Evolutionary conservation across 2,113 vertebrate genomes (phyloP).

Genomic region (Hippocampus comes): DNA sequence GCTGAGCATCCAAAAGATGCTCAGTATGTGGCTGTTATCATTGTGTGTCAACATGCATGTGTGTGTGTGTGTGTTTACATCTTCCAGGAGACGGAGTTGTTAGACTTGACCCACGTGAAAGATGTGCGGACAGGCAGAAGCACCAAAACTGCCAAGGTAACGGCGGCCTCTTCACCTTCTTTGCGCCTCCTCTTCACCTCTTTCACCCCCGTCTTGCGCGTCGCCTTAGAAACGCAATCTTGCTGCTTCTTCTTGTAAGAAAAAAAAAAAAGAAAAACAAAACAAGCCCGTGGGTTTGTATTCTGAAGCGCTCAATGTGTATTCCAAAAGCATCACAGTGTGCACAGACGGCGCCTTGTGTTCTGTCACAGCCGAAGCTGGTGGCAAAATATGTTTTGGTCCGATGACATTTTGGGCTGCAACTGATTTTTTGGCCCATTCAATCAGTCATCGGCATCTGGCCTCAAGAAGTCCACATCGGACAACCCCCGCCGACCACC

Average conservation of each 20-base stretch:
- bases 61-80: slow-evolving; percentile 10
- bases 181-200: not conserved
- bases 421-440: too few species aligned
- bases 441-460: too few species aligned
- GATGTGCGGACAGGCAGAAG: slow-evolving; percentile 75
- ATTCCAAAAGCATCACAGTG: not conserved
- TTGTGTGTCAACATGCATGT: slow-evolving; percentile 14
- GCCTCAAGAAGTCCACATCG: too few species aligned
- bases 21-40: slow-evolving; percentile 4
- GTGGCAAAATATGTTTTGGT: too few species aligned
- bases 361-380: not conserved
- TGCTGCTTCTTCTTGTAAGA: not conserved
- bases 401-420: too few species aligned
- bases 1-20: not conserved
- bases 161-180: not conserved
- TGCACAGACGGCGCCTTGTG: not conserved
- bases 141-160: slow-evolving; percentile 76
- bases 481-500: too few species aligned
- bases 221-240: not conserved
- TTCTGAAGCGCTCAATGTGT: not conserved
- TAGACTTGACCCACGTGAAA: slow-evolving; percentile 74
- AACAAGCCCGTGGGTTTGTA: not conserved
- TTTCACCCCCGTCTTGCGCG: slow-evolving; percentile 1
- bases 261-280: not conserved
- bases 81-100: slow-evolving; percentile 71